phyloP scores from a whole-genome alignment of 2,797 vertebrate genomes.

The Anguilla anguilla region DNA sequence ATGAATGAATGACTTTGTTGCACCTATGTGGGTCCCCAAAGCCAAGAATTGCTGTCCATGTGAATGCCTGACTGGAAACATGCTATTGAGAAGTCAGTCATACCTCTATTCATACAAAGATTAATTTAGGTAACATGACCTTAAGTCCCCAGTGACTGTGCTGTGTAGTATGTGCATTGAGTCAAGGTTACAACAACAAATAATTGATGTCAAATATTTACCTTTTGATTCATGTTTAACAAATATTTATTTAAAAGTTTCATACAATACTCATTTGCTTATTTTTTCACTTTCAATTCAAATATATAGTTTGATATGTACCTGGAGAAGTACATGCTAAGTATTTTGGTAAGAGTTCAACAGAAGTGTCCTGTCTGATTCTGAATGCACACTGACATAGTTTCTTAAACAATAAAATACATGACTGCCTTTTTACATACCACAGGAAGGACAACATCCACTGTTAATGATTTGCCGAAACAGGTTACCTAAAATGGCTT shows the following conservation, averaged over 20 bases:
- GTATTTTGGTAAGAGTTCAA: not conserved
- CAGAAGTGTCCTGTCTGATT: not conserved
- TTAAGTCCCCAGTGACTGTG: not conserved
- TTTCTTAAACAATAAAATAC: not conserved
- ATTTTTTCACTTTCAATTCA: not conserved
- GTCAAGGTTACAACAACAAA: not conserved
- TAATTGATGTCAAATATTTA: not conserved
- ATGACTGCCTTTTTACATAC: not conserved
- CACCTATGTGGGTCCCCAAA: not conserved
- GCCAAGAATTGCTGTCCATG: not conserved
- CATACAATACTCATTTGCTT: not conserved
- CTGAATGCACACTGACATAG: not conserved
- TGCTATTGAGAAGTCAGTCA: not conserved
- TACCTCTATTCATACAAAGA: not conserved
- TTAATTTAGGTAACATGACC: not conserved
- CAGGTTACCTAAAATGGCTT: not conserved
- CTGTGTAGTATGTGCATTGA: not conserved
- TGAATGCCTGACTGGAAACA: not conserved
- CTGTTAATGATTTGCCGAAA: conserved; percentile 16
- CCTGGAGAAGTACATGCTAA: not conserved
- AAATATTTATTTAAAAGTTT: not conserved
- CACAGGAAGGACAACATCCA: conserved; percentile 12
- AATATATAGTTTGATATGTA: not conserved
- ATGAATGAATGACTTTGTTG: not conserved
- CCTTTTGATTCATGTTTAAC: not conserved